Conservation (phyloP, 2,888 invertebrate genomes). For the Eurytoma californica region DNA sequence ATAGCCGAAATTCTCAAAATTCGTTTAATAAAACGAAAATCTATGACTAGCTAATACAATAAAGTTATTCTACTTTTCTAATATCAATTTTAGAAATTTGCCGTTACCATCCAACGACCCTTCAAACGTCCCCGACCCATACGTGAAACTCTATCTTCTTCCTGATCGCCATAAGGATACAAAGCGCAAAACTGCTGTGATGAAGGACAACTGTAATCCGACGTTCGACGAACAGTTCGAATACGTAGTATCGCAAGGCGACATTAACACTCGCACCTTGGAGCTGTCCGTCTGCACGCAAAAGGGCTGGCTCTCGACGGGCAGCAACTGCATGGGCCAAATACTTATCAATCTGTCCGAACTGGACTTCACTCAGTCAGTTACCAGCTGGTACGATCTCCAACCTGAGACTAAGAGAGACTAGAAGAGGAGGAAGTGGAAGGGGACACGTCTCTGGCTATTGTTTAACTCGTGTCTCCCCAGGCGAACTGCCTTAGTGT, state of each 20-base stretch:
- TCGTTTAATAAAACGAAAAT: neutral
- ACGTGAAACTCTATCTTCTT: slow-evolving; percentile 90
- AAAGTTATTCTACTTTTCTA: neutral
- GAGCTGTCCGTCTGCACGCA: slow-evolving; percentile 93
- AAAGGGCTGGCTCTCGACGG: slow-evolving; percentile 87
- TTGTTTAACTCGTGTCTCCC: slow-evolving; percentile 32
- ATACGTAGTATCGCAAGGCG: slow-evolving; percentile 88
- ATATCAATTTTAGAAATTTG: slow-evolving; percentile 80
- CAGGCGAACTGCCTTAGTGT: neutral
- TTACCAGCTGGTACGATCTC: slow-evolving; percentile 85
- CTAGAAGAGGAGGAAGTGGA: slow-evolving; percentile 62
- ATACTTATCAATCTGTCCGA: slow-evolving; percentile 82
- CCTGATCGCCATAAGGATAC: slow-evolving; percentile 91
- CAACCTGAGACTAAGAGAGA: slow-evolving; percentile 77
- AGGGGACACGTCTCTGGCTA: slow-evolving; percentile 14
- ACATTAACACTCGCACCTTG: slow-evolving; percentile 85
- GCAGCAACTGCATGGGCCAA: slow-evolving; percentile 90
- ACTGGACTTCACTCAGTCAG: slow-evolving; percentile 82
- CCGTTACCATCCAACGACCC: slow-evolving; percentile 84
- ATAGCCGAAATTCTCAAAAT: neutral
- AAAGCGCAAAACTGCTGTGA: slow-evolving; percentile 89
- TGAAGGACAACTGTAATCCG: slow-evolving; percentile 94
- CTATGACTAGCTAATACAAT: no score
- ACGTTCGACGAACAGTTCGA: slow-evolving; percentile 94
- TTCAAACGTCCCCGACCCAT: slow-evolving; percentile 90